Conservation (phyloP, 2,888 invertebrate genomes). For the Acleris laterana region DNA sequence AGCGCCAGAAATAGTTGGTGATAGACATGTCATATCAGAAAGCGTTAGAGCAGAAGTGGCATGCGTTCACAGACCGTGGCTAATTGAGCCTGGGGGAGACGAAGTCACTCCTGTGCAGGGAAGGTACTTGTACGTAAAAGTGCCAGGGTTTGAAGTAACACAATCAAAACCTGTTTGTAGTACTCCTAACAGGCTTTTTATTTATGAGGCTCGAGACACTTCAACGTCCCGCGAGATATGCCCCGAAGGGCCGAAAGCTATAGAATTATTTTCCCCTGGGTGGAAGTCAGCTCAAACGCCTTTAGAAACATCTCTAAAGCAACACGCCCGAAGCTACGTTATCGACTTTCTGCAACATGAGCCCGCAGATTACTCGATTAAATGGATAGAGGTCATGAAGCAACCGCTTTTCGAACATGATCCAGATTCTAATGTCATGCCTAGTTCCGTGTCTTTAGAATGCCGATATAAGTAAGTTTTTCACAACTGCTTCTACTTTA, state of each 20-base stretch:
- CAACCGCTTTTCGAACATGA: conserved; percentile 81
- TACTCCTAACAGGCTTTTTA: conserved; percentile 88
- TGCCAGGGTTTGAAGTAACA: conserved; percentile 86
- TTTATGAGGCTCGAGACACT: conserved; percentile 88
- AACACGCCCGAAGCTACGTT: conserved; percentile 88
- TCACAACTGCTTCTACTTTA: conserved; percentile 1
- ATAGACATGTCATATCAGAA: conserved; percentile 79
- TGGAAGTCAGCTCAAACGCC: conserved; percentile 83
- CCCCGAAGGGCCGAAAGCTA: conserved; percentile 81
- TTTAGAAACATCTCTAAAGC: conserved; percentile 75
- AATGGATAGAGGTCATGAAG: conserved; percentile 91
- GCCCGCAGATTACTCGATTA: conserved; percentile 89
- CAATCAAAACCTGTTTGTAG: conserved; percentile 82
- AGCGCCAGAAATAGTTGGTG: conserved; percentile 75
- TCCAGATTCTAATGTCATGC: conserved; percentile 78
- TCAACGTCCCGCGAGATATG: conserved; percentile 87
- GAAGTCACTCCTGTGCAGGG: conserved; percentile 84
- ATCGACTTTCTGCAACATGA: conserved; percentile 90
- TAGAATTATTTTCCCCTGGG: conserved; percentile 90
- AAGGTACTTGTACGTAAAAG: conserved; percentile 88
- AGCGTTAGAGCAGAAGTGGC: conserved; percentile 82
- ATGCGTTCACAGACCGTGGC: conserved; percentile 90
- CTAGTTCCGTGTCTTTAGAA: conserved; percentile 82
- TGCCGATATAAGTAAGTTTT: conserved; percentile 87
- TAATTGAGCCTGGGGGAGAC: conserved; percentile 90